phyloP scores from a whole-genome alignment of 2,888 invertebrate species.

The Drosophila lacicola region DNA sequence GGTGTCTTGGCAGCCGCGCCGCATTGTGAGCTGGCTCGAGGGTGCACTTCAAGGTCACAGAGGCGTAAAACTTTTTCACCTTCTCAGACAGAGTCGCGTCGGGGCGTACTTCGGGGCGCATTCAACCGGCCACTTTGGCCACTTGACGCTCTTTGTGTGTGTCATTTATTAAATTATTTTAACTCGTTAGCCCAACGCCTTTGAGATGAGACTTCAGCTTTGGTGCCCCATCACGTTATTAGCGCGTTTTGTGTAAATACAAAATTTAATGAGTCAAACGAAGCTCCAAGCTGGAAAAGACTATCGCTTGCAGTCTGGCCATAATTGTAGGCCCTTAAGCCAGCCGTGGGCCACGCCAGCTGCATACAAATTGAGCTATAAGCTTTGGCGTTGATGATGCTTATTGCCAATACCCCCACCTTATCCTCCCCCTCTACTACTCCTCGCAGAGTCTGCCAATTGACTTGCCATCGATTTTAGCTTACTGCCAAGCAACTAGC shows the following conservation, averaged over 20 bases:
- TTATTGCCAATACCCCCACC: slow-evolving; percentile 7
- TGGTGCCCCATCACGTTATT: slow-evolving; percentile 53
- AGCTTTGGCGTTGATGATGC: slow-evolving; percentile 60
- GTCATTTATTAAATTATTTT: slow-evolving; percentile 76
- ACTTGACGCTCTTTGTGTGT: slow-evolving; percentile 59
- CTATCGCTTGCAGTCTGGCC: slow-evolving; percentile 7
- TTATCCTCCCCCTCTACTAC: not conserved
- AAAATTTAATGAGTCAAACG: slow-evolving; percentile 65
- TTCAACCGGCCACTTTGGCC: slow-evolving; percentile 39
- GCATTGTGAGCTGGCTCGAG: slow-evolving; percentile 46
- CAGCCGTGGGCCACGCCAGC: slow-evolving; percentile 53
- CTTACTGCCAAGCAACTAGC: slow-evolving; percentile 47
- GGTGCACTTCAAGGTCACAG: slow-evolving; percentile 74
- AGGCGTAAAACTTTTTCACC: slow-evolving; percentile 67
- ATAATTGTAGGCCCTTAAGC: slow-evolving; percentile 55
- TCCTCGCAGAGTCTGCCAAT: slow-evolving; percentile 44
- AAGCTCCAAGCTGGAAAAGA: not conserved
- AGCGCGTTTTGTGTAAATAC: slow-evolving; percentile 74
- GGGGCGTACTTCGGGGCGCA: slow-evolving; percentile 15
- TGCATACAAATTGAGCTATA: slow-evolving; percentile 80
- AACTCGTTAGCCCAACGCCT: slow-evolving; percentile 71
- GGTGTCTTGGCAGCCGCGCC: slow-evolving; percentile 5
- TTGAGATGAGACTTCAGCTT: slow-evolving; percentile 26
- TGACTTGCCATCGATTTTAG: slow-evolving; percentile 65
- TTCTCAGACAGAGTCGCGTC: slow-evolving; percentile 29